Evolutionary conservation across 1,140 invertebrate genomes (phyloP).

Genomic region (Branchinecta lynchi): DNA sequence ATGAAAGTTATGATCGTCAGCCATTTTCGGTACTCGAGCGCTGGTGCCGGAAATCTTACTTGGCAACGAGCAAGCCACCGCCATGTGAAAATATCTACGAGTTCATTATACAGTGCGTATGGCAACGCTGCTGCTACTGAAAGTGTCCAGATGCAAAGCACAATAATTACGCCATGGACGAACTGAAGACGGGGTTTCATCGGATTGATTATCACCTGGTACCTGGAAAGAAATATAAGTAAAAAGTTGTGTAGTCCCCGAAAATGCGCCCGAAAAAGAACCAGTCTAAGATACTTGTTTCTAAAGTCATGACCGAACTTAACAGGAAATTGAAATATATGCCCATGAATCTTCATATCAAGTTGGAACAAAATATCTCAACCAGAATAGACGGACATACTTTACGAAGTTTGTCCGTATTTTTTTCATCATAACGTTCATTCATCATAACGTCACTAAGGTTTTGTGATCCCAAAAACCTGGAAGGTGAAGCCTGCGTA

Average conservation of each 20-base stretch:
- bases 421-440: too few species aligned
- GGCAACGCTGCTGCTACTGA: slow-evolving; percentile 35
- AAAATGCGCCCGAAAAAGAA: slow-evolving; percentile 12
- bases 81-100: slow-evolving; percentile 26
- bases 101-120: slow-evolving; percentile 34
- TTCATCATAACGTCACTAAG: too few species aligned
- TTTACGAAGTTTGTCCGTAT: too few species aligned
- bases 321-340: background rate
- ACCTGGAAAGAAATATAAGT: background rate
- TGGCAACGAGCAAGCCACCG: slow-evolving; percentile 30
- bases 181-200: slow-evolving; percentile 32
- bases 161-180: slow-evolving; percentile 29
- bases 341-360: background rate
- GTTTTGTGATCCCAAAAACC: too few species aligned
- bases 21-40: slow-evolving; percentile 28
- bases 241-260: background rate
- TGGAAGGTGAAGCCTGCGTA: too few species aligned
- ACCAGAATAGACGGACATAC: background rate
- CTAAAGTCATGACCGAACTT: background rate
- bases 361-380: background rate
- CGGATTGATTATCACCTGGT: slow-evolving; percentile 35
- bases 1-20: slow-evolving; percentile 34
- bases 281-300: background rate
- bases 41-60: slow-evolving; percentile 29
- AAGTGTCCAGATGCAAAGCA: slow-evolving; percentile 35